Percentiles rank a stretch among this genome's conserved stretches.
phyloP scores from a whole-genome alignment of 2,797 vertebrate species.

The Ctenopoma kingsleyae region DNA sequence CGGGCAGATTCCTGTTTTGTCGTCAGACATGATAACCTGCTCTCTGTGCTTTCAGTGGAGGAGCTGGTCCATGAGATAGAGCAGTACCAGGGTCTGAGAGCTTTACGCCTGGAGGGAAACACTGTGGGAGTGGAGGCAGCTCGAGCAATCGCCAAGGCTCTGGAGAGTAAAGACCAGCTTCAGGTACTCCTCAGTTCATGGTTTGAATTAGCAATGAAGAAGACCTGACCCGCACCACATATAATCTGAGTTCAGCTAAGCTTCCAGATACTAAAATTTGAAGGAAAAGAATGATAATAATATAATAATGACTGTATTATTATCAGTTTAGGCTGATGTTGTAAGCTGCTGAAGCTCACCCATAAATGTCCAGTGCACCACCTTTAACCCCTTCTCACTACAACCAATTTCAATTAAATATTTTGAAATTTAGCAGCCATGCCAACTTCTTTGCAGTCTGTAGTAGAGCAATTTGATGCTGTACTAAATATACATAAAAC shows the following conservation, averaged over 20 bases:
- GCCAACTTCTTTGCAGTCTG: background rate
- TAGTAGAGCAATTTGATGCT: background rate
- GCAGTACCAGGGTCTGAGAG: constrained; percentile 88
- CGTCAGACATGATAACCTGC: background rate
- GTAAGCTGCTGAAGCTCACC: too few species aligned
- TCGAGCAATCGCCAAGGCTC: constrained; percentile 90
- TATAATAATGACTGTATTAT: too few species aligned
- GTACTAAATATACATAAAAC: too few species aligned
- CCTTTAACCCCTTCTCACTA: too few species aligned
- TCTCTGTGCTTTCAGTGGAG: constrained; percentile 83
- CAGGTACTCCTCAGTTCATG: constrained; percentile 83
- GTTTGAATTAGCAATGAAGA: background rate
- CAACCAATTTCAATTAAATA: too few species aligned
- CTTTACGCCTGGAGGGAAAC: constrained; percentile 94
- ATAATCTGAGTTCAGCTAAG: background rate
- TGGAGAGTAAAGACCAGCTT: constrained; percentile 91
- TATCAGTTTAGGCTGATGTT: too few species aligned
- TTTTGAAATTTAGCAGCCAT: background rate
- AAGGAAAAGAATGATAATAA: too few species aligned
- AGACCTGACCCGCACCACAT: background rate
- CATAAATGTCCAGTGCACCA: too few species aligned
- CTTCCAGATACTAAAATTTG: too few species aligned
- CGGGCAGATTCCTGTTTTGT: background rate
- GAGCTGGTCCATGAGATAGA: constrained; percentile 91
- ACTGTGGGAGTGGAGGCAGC: constrained; percentile 97